Evolutionary conservation across 2,113 vertebrate genomes (phyloP).

Genomic region (Chloroceryle aenea): DNA sequence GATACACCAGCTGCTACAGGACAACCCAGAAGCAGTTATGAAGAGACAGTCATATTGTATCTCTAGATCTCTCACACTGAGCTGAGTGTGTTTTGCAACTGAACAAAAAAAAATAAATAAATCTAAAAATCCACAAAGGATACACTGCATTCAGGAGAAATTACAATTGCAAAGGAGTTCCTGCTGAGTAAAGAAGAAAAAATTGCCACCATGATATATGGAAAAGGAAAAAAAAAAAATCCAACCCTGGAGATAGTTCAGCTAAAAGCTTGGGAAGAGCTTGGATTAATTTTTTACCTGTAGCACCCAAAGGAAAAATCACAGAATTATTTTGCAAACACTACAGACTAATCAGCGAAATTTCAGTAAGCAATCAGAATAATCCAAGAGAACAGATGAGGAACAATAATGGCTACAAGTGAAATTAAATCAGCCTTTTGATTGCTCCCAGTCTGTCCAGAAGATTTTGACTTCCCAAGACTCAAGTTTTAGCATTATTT

Average conservation of each 20-base stretch:
- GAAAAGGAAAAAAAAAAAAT: not conserved
- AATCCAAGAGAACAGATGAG: slow-evolving; percentile 43
- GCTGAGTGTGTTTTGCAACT: not conserved
- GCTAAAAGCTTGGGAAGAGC: not conserved
- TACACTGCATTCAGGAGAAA: slow-evolving; percentile 5
- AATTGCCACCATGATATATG: not conserved
- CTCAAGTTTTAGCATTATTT: slow-evolving; percentile 1
- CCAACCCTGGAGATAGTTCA: not conserved
- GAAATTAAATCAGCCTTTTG: slow-evolving; percentile 59
- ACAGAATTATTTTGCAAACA: slow-evolving; percentile 22
- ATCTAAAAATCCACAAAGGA: slow-evolving; percentile 17
- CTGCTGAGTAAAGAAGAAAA: slow-evolving; percentile 1
- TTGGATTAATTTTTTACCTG: slow-evolving; percentile 43
- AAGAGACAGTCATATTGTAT: not conserved
- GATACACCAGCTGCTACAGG: not conserved
- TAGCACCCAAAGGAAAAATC: slow-evolving; percentile 36
- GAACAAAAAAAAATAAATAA: not conserved
- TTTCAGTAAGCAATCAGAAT: slow-evolving; percentile 45
- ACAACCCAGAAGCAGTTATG: not conserved
- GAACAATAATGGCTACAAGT: slow-evolving; percentile 19
- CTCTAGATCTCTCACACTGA: not conserved
- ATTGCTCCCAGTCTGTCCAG: slow-evolving; percentile 36
- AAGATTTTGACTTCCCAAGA: slow-evolving; percentile 2
- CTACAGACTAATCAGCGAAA: slow-evolving; percentile 30
- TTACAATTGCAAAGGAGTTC: not conserved